A percentile compares a stretch with the other conserved stretches of the same genome.
phyloP scores from a whole-genome alignment of 2,113 vertebrate genomes.

The Oncorhynchus tshawytscha region DNA sequence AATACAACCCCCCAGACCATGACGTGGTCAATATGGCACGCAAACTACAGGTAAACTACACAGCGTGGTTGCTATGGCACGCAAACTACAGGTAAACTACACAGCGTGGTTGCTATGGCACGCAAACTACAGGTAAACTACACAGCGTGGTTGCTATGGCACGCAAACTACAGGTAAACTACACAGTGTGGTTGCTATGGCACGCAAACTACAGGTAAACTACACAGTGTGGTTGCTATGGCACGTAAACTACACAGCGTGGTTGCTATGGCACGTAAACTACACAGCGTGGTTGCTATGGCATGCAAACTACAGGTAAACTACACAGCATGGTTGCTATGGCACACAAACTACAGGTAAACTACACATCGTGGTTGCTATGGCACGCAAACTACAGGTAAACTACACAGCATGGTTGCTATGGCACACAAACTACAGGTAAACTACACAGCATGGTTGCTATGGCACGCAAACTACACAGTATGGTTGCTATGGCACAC shows the following conservation, averaged over 20 bases:
- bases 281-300: too few relatives aligned
- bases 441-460: background rate
- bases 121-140: slow-evolving; percentile 51
- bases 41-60: slow-evolving; percentile 83
- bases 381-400: background rate
- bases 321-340: too few relatives aligned
- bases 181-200: background rate
- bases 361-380: background rate
- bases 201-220: background rate
- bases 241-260: too few relatives aligned
- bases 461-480: background rate
- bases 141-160: too few relatives aligned
- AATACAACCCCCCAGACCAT: slow-evolving; percentile 93
- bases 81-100: background rate
- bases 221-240: too few relatives aligned
- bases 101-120: too few relatives aligned
- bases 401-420: background rate
- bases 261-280: background rate
- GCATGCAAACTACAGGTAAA: background rate
- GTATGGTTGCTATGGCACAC: too few relatives aligned
- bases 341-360: background rate
- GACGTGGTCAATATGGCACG: slow-evolving; percentile 91
- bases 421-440: background rate
- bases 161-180: background rate
- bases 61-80: too few relatives aligned